Evolutionary conservation across 30 jellyfish, hydroid and myxozoan species (phyloP).

Genomic region (Aurelia coerulea): DNA sequence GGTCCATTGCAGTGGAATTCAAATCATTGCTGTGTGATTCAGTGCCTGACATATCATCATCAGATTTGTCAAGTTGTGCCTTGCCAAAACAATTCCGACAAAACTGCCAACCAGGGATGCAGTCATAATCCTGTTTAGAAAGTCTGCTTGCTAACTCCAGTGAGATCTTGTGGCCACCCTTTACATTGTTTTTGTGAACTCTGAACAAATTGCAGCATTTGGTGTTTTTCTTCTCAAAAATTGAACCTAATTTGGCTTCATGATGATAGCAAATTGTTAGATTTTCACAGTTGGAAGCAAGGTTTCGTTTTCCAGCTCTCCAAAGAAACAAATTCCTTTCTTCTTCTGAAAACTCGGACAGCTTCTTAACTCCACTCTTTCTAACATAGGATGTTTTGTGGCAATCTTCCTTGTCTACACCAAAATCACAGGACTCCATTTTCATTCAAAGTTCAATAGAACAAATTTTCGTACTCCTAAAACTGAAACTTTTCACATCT

Average conservation of each 20-base stretch:
- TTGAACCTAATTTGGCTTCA: conserved; percentile 6
- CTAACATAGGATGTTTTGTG: neutral
- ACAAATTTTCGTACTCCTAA: too few species aligned
- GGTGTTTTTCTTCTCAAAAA: conserved; percentile 11
- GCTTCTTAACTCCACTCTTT: neutral
- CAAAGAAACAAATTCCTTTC: neutral
- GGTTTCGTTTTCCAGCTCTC: neutral
- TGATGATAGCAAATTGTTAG: neutral
- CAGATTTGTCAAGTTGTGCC: neutral
- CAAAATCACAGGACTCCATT: conserved; percentile 17
- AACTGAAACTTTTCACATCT: too few species aligned
- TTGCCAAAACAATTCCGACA: conserved; percentile 19
- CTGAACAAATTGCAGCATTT: too few species aligned
- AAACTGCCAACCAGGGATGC: conserved; percentile 51
- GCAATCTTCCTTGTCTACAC: neutral
- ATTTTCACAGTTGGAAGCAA: neutral
- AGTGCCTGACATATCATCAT: neutral
- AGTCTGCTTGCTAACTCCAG: conserved; percentile 26
- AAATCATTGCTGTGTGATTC: too few species aligned
- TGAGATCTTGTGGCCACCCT: conserved; percentile 55
- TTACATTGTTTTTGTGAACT: conserved; percentile 23
- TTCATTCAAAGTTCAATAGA: too few species aligned
- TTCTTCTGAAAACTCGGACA: conserved; percentile 3
- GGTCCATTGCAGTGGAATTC: conserved; percentile 7
- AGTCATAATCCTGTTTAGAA: conserved; percentile 9